Evolutionary conservation across 2,113 vertebrate genomes (phyloP).

Genomic region (Paradisaea rubra): DNA sequence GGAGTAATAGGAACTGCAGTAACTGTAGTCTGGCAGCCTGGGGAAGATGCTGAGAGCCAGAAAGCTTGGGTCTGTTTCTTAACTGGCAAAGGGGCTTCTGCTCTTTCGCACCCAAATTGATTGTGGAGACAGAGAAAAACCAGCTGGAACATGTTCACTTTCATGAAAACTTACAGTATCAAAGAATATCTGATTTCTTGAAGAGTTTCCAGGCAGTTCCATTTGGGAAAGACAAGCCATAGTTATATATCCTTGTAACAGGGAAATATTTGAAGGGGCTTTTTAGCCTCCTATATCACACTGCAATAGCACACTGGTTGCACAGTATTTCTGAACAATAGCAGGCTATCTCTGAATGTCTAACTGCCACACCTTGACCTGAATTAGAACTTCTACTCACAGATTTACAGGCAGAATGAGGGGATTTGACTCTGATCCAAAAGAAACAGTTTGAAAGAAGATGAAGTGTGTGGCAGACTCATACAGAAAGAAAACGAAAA

Average conservation of each 20-base stretch:
- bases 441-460: background rate
- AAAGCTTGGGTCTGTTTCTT: background rate
- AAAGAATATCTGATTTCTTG: background rate
- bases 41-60: background rate
- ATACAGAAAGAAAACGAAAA: background rate
- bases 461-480: background rate
- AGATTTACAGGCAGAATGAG: background rate
- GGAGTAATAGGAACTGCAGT: background rate
- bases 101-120: background rate
- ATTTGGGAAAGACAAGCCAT: background rate
- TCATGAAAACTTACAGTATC: background rate
- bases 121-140: background rate
- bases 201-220: background rate
- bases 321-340: background rate
- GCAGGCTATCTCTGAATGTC: background rate
- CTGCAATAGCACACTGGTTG: background rate
- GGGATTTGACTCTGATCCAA: background rate
- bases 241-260: background rate
- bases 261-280: background rate
- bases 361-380: background rate
- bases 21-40: background rate
- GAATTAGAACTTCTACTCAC: background rate
- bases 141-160: background rate
- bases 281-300: background rate
- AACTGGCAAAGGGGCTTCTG: background rate